Conservation (phyloP, 2,888 invertebrate species). For the Erebia palarica region DNA sequence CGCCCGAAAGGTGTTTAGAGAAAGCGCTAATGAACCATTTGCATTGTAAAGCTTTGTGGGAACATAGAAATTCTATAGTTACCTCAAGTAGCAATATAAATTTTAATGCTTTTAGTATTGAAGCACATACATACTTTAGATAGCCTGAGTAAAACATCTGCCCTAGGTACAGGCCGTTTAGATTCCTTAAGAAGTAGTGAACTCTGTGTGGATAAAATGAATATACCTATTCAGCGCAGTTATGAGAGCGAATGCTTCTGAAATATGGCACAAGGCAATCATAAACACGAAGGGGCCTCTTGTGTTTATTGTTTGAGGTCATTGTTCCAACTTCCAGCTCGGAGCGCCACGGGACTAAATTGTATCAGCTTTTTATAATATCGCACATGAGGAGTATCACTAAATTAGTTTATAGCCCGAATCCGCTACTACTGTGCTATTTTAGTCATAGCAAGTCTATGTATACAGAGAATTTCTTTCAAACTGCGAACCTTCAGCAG, state of each 20-base stretch:
- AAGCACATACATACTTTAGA: conserved; percentile 11
- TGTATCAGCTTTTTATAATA: conserved; percentile 54
- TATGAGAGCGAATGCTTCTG: conserved; percentile 40
- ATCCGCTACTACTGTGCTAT: conserved; percentile 17
- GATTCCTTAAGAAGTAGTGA: not conserved
- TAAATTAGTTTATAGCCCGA: conserved; percentile 22
- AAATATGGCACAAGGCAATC: conserved; percentile 51
- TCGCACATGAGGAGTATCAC: conserved; percentile 31
- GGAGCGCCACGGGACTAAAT: conserved; percentile 59
- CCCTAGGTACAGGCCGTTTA: not conserved
- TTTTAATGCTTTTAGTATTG: not conserved
- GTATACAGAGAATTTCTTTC: not conserved
- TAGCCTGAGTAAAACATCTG: conserved; percentile 18
- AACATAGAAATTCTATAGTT: conserved; percentile 37
- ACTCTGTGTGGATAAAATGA: not conserved
- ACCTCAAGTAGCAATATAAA: conserved; percentile 20
- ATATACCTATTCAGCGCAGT: conserved; percentile 4
- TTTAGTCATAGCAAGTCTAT: not conserved
- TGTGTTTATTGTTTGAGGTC: conserved; percentile 67
- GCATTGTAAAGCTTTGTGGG: conserved; percentile 40
- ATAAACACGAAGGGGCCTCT: conserved; percentile 53
- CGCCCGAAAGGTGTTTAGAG: conserved; percentile 76
- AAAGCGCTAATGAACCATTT: conserved; percentile 70
- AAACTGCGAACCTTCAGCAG: not conserved
- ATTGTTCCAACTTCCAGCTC: conserved; percentile 66